phyloP scores from a whole-genome alignment of 2,113 vertebrate genomes.

The Stomatorhinus ivindoensis region DNA sequence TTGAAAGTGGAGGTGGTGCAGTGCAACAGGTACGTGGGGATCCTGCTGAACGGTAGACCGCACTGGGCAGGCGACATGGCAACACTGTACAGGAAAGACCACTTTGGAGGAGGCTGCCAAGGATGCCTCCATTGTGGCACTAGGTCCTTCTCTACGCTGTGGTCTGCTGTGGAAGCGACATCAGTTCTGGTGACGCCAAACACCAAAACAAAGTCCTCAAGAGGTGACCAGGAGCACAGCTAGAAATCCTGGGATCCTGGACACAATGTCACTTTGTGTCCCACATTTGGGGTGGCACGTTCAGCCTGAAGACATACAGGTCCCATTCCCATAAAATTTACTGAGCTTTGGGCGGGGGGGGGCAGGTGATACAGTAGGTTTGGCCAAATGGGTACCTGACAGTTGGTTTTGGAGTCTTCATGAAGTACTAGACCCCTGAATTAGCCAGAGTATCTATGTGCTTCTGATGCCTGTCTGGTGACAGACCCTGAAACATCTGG shows the following conservation, averaged over 20 bases:
- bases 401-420: not conserved
- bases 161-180: not conserved
- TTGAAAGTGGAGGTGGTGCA: not conserved
- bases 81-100: not conserved
- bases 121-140: not conserved
- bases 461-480: too few species aligned
- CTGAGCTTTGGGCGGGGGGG: not conserved
- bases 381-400: not conserved
- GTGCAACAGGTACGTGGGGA: not conserved
- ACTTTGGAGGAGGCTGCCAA: not conserved
- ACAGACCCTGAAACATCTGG: not conserved
- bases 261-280: not conserved
- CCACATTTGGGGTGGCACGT: not conserved
- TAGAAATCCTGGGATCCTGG: not conserved
- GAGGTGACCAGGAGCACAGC: not conserved
- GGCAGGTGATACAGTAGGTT: not conserved
- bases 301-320: not conserved
- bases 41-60: not conserved
- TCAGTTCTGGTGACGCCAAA: not conserved
- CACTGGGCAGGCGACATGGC: not conserved
- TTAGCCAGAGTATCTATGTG: not conserved
- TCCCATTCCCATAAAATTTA: not conserved
- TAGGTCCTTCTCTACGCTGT: not conserved
- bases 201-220: not conserved
- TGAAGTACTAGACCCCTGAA: not conserved